phyloP scores from a whole-genome alignment of 1,140 invertebrate genomes.

The Drosophila varians region DNA sequence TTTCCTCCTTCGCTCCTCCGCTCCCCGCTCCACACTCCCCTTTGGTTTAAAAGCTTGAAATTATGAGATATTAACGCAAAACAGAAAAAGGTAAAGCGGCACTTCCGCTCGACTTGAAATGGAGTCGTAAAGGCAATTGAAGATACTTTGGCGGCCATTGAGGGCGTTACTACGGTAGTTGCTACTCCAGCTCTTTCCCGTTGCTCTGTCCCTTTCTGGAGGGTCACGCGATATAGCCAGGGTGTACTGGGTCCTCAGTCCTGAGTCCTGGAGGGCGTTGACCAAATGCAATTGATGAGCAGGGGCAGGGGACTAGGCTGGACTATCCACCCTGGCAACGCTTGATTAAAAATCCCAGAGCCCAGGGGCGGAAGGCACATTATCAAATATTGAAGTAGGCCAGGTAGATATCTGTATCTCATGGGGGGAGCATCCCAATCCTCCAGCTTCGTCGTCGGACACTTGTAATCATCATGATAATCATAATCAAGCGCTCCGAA shows the following conservation, averaged over 20 bases:
- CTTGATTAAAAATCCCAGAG: slow-evolving; percentile 57
- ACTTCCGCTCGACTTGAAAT: slow-evolving; percentile 54
- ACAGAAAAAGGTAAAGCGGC: slow-evolving; percentile 26
- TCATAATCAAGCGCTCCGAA: slow-evolving; percentile 56
- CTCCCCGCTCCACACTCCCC: background rate
- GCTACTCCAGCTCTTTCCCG: background rate
- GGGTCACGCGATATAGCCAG: slow-evolving; percentile 57
- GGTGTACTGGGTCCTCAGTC: too few relatives aligned
- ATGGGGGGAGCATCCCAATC: slow-evolving; percentile 57
- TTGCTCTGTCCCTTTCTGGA: slow-evolving; percentile 15
- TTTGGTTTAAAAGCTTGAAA: slow-evolving; percentile 40
- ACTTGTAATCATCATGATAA: slow-evolving; percentile 45
- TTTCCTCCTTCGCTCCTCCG: slow-evolving; percentile 31
- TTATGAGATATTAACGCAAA: slow-evolving; percentile 48
- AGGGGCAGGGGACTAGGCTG: slow-evolving; percentile 7
- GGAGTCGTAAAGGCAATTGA: slow-evolving; percentile 64
- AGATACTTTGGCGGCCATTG: slow-evolving; percentile 61
- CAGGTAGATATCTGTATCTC: slow-evolving; percentile 46
- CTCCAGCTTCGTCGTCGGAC: slow-evolving; percentile 64
- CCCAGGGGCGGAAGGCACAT: too few relatives aligned
- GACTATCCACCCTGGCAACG: slow-evolving; percentile 38
- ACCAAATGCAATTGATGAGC: slow-evolving; percentile 66
- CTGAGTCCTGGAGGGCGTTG: slow-evolving; percentile 57
- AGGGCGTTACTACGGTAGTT: slow-evolving; percentile 52
- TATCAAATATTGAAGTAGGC: slow-evolving; percentile 12